Evolutionary conservation across 1,140 invertebrate genomes (phyloP).

Genomic region (Adelges cooleyi): DNA sequence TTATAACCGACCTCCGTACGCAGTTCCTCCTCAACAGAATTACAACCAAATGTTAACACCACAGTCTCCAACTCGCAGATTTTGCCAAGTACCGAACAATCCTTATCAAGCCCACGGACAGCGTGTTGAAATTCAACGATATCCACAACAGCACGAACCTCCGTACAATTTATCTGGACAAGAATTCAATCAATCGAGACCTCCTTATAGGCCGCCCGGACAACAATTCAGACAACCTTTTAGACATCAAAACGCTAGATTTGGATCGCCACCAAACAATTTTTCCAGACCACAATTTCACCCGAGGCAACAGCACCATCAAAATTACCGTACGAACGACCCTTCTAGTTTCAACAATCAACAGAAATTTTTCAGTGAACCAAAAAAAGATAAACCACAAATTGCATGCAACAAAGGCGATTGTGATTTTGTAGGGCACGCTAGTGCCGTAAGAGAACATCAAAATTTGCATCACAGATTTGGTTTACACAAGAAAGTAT

Average conservation of each 20-base stretch:
- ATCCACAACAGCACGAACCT: background rate
- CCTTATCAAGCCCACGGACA: constrained; percentile 1
- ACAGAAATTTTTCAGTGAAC: too few relatives aligned
- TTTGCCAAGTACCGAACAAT: background rate
- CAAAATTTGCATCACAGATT: constrained; percentile 25
- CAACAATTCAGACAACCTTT: background rate
- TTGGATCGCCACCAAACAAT: background rate
- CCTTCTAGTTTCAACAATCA: background rate
- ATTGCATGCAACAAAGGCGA: constrained; percentile 1
- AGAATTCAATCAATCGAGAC: background rate
- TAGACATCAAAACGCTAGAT: constrained; percentile 1
- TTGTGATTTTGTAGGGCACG: constrained; percentile 15
- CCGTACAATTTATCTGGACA: background rate
- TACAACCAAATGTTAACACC: background rate
- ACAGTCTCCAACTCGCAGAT: background rate
- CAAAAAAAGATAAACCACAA: constrained; percentile 1
- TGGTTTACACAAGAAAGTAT: constrained; percentile 9
- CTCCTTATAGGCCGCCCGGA: background rate
- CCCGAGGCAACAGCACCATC: background rate
- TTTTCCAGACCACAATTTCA: background rate
- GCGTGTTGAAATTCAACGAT: background rate
- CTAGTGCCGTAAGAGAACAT: constrained; percentile 18
- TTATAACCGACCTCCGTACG: background rate
- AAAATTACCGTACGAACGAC: background rate
- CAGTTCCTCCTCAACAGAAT: background rate